Base-by-base conservation (phyloP, 2,888 invertebrate species). In the Calameuta filiformis region DNA sequence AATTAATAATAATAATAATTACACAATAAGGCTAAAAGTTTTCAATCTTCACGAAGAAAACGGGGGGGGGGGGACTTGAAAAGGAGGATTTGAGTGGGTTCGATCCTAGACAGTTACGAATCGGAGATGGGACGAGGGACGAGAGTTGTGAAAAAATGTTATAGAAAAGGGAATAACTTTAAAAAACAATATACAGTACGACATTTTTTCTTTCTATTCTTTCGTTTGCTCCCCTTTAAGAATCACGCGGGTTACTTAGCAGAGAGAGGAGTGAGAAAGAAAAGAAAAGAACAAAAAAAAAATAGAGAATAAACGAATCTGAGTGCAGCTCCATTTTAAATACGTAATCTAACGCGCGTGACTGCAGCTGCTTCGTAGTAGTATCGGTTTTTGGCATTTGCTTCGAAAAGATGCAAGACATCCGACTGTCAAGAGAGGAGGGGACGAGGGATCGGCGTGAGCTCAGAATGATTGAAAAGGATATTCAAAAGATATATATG, bases 1-100 rank as follows among this genome's bases (percentile, higher is more conserved):
- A 76, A 84, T 82, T 87, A 88, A 87, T 35, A 35, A 35, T 89
- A 87, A 87, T 87, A 88, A 89, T 90, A 90, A 90, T 89, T 88
- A 90, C 87, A 90, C 84, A 86, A 86, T 89, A 88, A 86, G 82
- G 84, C 85, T 88, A 87, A 83, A 82, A 85, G n/a, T 40, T 85
- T 85, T 82, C 83, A 84, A 82, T 85, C 85, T 88, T 87, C 85
- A 86, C 84, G 87, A 83, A 85, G 79, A 82, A 78, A 78, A 23
- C 31, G 4, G 35, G 35, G 12, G 4, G 35, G 35, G 12, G 31
- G 56, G 75, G 56, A 33, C 31, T 69, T 35, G 73, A 71, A 71
- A 31, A 34, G 40, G 15, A 2, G 23, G 9, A 23, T 15, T 12
- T 40, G 40, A 15, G 23, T 56, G 40, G 40, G 15, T 23, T 6